Evolutionary conservation across 2,797 vertebrate genomes (phyloP).

Genomic region (Micromesistius poutassou): DNA sequence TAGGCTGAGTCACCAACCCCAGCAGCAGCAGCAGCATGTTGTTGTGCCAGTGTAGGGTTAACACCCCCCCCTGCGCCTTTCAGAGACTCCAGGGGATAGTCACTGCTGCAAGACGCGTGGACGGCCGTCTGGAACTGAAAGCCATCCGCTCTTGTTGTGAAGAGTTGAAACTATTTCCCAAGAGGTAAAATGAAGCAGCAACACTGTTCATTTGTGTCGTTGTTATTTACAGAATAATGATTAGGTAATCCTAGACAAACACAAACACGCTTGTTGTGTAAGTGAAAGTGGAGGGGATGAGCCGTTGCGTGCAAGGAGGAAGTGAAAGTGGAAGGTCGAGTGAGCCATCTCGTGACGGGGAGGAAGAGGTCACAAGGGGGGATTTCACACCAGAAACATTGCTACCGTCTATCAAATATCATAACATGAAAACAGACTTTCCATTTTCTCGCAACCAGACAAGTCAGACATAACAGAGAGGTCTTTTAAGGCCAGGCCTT

Average conservation of each 20-base stretch:
- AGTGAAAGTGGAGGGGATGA: no score
- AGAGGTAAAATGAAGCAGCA: conserved; percentile 66
- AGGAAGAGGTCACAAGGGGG: no score
- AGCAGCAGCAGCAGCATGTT: neutral
- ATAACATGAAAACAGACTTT: no score
- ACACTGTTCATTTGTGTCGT: neutral
- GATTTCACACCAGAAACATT: no score
- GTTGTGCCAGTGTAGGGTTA: conserved; percentile 24
- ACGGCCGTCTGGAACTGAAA: conserved; percentile 70
- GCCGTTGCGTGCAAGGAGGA: no score
- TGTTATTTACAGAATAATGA: neutral
- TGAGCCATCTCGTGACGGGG: no score
- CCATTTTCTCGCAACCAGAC: no score
- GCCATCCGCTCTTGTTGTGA: conserved; percentile 67
- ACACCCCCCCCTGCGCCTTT: neutral
- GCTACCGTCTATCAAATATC: no score
- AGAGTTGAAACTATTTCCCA: conserved; percentile 76
- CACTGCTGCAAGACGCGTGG: conserved; percentile 62
- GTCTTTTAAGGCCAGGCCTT: no score
- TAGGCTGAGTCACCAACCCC: conserved; percentile 43
- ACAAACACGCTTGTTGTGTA: no score
- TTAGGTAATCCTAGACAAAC: neutral
- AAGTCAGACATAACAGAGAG: no score
- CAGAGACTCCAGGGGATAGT: conserved; percentile 70
- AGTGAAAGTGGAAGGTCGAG: no score